Base-by-base conservation (phyloP, 2,888 invertebrate species). In the Odontomyia ornata region DNA sequence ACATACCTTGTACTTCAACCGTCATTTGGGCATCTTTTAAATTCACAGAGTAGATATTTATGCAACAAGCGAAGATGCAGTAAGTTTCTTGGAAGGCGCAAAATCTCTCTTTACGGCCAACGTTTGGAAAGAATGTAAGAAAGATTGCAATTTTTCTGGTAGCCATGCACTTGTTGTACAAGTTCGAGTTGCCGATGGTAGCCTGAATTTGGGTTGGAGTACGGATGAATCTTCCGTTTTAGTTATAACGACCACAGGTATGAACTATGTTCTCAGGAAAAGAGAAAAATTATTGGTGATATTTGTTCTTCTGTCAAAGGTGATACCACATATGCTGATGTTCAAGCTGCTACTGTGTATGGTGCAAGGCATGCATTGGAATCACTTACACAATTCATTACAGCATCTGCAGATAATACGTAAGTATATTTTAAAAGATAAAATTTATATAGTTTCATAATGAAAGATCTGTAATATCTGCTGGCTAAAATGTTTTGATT, bases 301-400 rank as follows among this genome's bases (percentile, higher is more conserved):
- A 13, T 62, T 36, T 36, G 23, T 47, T 27, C 1, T 18, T 56
- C n/a, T 64, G 13, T 43, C 81, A 43, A 78, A 88, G 92, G 87
- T 52, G 86, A 84, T 23, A 85, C 86, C 78, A 87, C 91, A 1
- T 86, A 86, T 72, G 90, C 91, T 0, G 87, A 88, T 30, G 89
- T 93, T 46, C 84, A 84, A 25, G 90, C 91, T 0, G 85, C 86
- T 47, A 92, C 92, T 0, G 89, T 92, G 3, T 95, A 90, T 83
- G 95, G 94, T 0, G 92, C 91, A 0, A 89, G 95, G 0, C 93
- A 95, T 82, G 94, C 89, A 0, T 84, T 95, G 65, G 95, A 95
- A 85, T 92, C 94, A 0, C 87, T 95, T 64, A 89, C 90, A 0
- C 95, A 95, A 81, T 85, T 95, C 75, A 89, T 91, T 1, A 89